Conservation (phyloP, 2,113 vertebrate genomes). For the Oxygymnocypris stewartii region DNA sequence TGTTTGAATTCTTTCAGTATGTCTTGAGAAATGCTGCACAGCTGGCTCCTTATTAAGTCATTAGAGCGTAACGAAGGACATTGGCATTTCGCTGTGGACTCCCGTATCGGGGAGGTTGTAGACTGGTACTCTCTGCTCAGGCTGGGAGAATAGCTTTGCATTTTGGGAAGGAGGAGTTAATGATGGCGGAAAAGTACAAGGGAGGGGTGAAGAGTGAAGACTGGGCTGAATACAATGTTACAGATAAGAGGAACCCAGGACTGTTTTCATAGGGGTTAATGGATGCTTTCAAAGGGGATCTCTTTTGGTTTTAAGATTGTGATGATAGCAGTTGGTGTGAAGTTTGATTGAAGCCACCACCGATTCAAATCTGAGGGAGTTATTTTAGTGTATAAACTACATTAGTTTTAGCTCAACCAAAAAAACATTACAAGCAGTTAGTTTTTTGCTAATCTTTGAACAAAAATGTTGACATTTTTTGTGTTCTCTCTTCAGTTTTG, state of each 20-base stretch:
- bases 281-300: constrained; percentile 6
- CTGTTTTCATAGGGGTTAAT: not conserved
- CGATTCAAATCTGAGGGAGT: constrained; percentile 11
- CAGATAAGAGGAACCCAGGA: constrained; percentile 11
- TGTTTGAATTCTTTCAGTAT: constrained; percentile 29
- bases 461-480: not conserved
- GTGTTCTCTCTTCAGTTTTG: not conserved
- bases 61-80: constrained; percentile 57
- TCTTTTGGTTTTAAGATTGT: constrained; percentile 17
- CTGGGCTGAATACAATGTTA: constrained; percentile 13
- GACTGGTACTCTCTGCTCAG: not conserved
- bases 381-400: not conserved
- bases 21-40: constrained; percentile 36
- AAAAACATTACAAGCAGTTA: no score
- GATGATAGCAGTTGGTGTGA: not conserved
- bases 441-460: not conserved
- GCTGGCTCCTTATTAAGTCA: constrained; percentile 52
- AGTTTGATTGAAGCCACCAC: not conserved
- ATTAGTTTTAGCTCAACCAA: not conserved
- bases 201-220: not conserved
- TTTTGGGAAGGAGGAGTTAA: constrained; percentile 3
- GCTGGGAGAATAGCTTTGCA: constrained; percentile 12
- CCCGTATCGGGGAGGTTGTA: not conserved
- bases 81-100: constrained; percentile 52
- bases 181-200: constrained; percentile 15